phyloP scores from a whole-genome alignment of 2,113 vertebrate species.

The Cairina moschata region DNA sequence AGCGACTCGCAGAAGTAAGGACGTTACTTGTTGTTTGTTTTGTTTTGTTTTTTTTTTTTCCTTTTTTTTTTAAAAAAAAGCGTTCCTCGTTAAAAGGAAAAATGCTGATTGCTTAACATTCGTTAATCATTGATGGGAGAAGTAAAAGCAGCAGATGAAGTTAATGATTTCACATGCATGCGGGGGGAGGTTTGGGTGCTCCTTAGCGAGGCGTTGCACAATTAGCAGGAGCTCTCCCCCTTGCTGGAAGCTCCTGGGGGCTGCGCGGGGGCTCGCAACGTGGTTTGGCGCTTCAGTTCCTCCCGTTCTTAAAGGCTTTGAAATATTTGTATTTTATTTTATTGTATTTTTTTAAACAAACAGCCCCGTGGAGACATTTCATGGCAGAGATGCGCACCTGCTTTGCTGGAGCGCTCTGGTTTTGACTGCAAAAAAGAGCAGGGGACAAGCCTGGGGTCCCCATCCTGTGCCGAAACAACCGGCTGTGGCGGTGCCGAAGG shows the following conservation, averaged over 20 bases:
- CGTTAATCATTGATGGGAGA: conserved; percentile 38
- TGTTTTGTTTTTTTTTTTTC: not conserved
- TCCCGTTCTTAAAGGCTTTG: not conserved
- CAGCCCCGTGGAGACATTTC: not conserved
- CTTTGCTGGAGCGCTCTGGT: not conserved
- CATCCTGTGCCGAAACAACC: too few species aligned
- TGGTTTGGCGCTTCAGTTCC: not conserved
- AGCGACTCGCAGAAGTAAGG: not conserved
- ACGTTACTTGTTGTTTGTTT: not conserved
- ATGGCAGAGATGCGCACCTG: not conserved
- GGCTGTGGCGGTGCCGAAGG: not conserved
- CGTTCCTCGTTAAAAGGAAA: not conserved
- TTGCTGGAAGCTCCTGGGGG: not conserved
- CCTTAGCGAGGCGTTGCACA: not conserved
- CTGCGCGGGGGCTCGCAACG: not conserved
- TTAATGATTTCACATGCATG: conserved; percentile 19
- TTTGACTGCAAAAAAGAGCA: not conserved
- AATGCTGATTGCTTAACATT: conserved; percentile 1
- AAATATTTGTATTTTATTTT: not conserved
- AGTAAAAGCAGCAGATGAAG: not conserved
- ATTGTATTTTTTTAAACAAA: too few species aligned
- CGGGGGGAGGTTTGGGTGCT: not conserved
- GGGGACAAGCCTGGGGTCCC: not conserved
- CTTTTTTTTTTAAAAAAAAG: not conserved
- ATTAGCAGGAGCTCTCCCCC: not conserved